Conservation (phyloP, 2,888 invertebrate species). For the Cheilosia grossa region DNA sequence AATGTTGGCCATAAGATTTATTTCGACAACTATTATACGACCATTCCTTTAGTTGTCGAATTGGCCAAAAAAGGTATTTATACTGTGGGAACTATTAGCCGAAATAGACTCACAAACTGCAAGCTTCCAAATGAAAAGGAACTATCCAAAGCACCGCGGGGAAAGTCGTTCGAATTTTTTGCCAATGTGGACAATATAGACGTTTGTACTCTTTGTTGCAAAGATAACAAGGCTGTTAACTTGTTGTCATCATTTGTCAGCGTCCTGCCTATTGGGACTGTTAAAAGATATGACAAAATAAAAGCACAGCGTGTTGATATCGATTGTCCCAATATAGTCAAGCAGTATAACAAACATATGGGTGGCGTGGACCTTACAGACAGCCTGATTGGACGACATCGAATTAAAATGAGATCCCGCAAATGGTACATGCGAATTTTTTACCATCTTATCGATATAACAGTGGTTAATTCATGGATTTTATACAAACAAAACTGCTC, state of each 20-base stretch:
- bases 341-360: slow-evolving; percentile 32
- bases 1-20: slow-evolving; percentile 8
- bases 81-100: slow-evolving; percentile 12
- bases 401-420: too few species aligned
- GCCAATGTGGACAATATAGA: slow-evolving; percentile 17
- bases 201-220: slow-evolving; percentile 20
- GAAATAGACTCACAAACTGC: slow-evolving; percentile 5
- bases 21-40: slow-evolving; percentile 14
- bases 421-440: too few species aligned
- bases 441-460: too few species aligned
- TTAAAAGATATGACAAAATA: slow-evolving; percentile 13
- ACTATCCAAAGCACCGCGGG: background rate
- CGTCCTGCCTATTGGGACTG: slow-evolving; percentile 1
- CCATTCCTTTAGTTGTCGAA: background rate
- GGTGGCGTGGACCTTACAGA: background rate
- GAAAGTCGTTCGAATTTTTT: background rate
- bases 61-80: slow-evolving; percentile 1
- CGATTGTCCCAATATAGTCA: slow-evolving; percentile 13
- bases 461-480: too few species aligned
- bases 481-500: too few species aligned
- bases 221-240: slow-evolving; percentile 9
- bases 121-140: slow-evolving; percentile 8
- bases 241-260: slow-evolving; percentile 24
- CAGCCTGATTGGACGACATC: too few species aligned
- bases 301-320: slow-evolving; percentile 21